phyloP scores from a whole-genome alignment of 2,888 invertebrate genomes.

The Xanthia icteritia region DNA sequence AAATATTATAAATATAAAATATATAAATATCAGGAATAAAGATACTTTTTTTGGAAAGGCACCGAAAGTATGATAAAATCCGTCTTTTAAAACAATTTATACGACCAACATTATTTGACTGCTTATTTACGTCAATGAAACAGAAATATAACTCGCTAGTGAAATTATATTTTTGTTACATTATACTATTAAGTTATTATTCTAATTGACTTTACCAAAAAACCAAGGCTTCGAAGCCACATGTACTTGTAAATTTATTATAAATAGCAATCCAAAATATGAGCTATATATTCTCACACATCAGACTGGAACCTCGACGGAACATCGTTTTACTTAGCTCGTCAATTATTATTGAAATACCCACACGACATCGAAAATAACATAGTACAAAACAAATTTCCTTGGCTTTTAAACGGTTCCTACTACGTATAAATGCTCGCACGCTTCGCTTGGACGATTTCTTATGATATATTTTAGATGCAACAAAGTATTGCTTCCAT shows the following conservation, averaged over 20 bases:
- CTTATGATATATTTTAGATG: slow-evolving; percentile 44
- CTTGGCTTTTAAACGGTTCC: slow-evolving; percentile 18
- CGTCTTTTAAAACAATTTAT: slow-evolving; percentile 49
- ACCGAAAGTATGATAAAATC: slow-evolving; percentile 51
- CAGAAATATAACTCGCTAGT: slow-evolving; percentile 24
- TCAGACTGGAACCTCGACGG: slow-evolving; percentile 52
- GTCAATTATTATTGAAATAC: slow-evolving; percentile 51
- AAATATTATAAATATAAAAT: slow-evolving; percentile 50
- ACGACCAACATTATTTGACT: slow-evolving; percentile 37
- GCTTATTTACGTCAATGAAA: slow-evolving; percentile 28
- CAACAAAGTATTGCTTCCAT: slow-evolving; percentile 31
- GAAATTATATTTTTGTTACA: slow-evolving; percentile 40
- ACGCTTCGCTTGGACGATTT: slow-evolving; percentile 51
- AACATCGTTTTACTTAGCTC: slow-evolving; percentile 43
- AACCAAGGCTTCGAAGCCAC: slow-evolving; percentile 32
- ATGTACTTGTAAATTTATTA: slow-evolving; percentile 58
- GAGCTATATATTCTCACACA: slow-evolving; percentile 42
- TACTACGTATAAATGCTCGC: slow-evolving; percentile 44
- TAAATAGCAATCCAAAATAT: slow-evolving; percentile 51
- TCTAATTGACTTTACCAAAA: slow-evolving; percentile 45
- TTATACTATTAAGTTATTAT: slow-evolving; percentile 49
- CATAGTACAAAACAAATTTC: slow-evolving; percentile 28
- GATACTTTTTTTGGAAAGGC: slow-evolving; percentile 57
- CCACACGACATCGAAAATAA: slow-evolving; percentile 34
- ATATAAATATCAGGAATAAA: slow-evolving; percentile 51